phyloP scores from a whole-genome alignment of 2,113 vertebrate species.

The Haplochromis burtoni region DNA sequence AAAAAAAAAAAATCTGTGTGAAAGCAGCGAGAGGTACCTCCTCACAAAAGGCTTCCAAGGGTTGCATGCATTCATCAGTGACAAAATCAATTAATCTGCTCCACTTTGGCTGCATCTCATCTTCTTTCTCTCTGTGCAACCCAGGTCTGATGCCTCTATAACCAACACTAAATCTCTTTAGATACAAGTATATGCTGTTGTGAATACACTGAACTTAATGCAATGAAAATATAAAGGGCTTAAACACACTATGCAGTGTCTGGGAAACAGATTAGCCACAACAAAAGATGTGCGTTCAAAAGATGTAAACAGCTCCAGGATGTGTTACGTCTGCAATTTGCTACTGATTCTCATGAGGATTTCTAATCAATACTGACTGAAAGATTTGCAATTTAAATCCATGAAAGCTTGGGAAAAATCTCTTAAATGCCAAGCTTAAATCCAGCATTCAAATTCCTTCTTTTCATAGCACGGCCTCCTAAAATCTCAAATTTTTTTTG shows the following conservation, averaged over 20 bases:
- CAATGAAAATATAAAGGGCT: neutral
- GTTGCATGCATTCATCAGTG: neutral
- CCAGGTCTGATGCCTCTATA: neutral
- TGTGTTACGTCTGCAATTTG: neutral
- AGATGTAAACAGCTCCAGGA: neutral
- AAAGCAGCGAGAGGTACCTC: neutral
- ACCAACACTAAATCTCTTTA: neutral
- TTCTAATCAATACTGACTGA: neutral
- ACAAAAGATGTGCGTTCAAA: neutral
- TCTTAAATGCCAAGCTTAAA: neutral
- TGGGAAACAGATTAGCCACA: neutral
- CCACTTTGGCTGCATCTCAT: neutral
- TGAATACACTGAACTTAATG: neutral
- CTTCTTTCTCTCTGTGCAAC: neutral
- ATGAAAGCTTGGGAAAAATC: neutral
- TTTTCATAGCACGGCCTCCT: neutral
- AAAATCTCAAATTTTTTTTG: neutral
- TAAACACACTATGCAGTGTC: neutral
- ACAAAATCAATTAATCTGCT: conserved; percentile 14
- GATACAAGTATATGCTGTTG: neutral
- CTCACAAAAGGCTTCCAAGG: neutral
- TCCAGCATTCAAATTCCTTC: neutral
- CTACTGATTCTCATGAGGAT: neutral
- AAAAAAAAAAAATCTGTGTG: neutral
- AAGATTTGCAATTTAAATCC: neutral